Evolutionary conservation across 2,888 invertebrate genomes (phyloP).

Genomic region (Drosophila greeni): DNA sequence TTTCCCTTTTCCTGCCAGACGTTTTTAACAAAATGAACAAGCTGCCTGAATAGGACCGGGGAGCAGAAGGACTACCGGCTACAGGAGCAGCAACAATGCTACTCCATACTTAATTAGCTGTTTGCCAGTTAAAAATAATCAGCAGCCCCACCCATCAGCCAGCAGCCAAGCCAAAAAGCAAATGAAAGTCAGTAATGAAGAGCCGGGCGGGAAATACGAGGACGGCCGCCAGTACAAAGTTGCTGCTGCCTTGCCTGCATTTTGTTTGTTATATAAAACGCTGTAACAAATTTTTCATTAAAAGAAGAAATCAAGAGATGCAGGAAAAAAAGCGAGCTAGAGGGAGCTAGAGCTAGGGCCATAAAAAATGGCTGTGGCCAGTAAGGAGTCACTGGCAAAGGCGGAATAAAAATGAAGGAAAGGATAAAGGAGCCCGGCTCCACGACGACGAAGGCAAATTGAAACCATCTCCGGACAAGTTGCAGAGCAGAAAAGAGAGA

Average conservation of each 20-base stretch:
- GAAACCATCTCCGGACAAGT: conserved; percentile 21
- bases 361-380: conserved; percentile 65
- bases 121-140: conserved; percentile 75
- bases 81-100: conserved; percentile 51
- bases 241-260: conserved; percentile 57
- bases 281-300: conserved; percentile 72
- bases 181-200: conserved; percentile 68
- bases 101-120: conserved; percentile 75
- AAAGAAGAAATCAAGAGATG: conserved; percentile 71
- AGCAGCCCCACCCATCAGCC: conserved; percentile 42
- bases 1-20: conserved; percentile 22
- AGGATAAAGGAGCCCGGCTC: conserved; percentile 27
- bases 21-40: conserved; percentile 46
- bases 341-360: conserved; percentile 33
- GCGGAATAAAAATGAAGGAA: conserved; percentile 29
- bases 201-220: conserved; percentile 13
- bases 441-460: conserved; percentile 24
- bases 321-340: conserved; percentile 25
- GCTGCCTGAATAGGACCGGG: conserved; percentile 11
- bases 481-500: conserved; percentile 7
- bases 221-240: conserved; percentile 51
- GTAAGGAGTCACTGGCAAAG: conserved; percentile 48
- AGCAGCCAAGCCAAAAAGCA: conserved; percentile 68
- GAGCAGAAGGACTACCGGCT: conserved; percentile 18
- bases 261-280: conserved; percentile 70